Percentiles rank a stretch among this genome's conserved stretches.
These are phyloP conservation scores for Numida meleagris DNA, from an alignment of 2,113 vertebrate genomes.

Conservation along the genomic window DNA sequence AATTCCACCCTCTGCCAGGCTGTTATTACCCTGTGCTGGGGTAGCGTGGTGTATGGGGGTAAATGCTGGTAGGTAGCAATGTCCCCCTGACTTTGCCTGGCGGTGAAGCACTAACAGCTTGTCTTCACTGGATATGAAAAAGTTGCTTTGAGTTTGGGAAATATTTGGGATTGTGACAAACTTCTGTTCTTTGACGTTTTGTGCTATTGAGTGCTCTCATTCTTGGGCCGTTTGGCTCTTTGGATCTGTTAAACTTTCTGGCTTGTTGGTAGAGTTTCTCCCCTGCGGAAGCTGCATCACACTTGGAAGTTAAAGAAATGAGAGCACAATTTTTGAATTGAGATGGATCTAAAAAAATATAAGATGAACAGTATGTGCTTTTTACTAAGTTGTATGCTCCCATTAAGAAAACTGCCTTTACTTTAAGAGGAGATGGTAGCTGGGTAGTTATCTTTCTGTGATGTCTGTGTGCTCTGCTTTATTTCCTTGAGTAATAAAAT, in stretches of 20 bases:
- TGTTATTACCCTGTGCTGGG: neutral
- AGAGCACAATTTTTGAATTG: neutral
- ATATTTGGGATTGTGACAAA: rapidly evolving
- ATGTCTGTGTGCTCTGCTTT: neutral
- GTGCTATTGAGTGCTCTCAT: neutral
- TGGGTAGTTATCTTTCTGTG: neutral
- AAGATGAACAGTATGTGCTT: too few relatives aligned
- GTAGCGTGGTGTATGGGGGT: neutral
- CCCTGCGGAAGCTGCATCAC: neutral
- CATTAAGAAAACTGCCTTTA: neutral
- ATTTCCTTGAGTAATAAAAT: constrained; percentile 9
- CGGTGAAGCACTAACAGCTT: neutral
- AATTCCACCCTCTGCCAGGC: neutral
- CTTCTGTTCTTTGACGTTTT: neutral
- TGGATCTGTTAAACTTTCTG: neutral
- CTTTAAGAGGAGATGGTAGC: neutral
- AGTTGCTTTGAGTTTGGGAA: neutral
- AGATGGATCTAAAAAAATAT: neutral
- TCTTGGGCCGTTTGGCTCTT: neutral
- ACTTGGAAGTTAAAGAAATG: neutral
- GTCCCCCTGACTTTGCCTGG: neutral
- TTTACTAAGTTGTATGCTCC: neutral
- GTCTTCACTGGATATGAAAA: neutral
- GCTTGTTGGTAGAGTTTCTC: neutral
- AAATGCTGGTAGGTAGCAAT: neutral